Percentiles rank a stretch among this genome's conserved stretches.
Evolutionary conservation across 2,888 invertebrate species (phyloP).

Genomic region (Acanthacorydalis orientalis): DNA sequence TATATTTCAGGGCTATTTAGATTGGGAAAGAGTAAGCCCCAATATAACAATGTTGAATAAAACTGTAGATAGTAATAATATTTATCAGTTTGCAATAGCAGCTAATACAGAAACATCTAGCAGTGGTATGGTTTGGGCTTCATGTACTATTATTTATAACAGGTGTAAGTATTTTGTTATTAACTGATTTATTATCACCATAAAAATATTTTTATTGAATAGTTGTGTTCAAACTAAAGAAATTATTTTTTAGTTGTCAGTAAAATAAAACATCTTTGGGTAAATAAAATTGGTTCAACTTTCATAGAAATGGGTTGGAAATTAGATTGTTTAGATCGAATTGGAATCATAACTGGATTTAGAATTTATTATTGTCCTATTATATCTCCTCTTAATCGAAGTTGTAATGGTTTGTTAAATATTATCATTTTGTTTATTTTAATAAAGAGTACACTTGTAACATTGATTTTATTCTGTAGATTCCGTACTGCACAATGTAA

Average conservation of each 20-base stretch:
- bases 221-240: not conserved
- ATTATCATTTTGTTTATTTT: not conserved
- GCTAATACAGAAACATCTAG: conserved; percentile 51
- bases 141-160: conserved; percentile 44
- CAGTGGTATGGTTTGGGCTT: conserved; percentile 76
- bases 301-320: conserved; percentile 56
- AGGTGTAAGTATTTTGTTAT: conserved; percentile 15
- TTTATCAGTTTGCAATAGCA: conserved; percentile 66
- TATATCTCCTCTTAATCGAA: conserved; percentile 24
- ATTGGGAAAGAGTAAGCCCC: conserved; percentile 37
- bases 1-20: conserved; percentile 34
- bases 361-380: conserved; percentile 58
- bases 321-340: conserved; percentile 55
- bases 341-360: conserved; percentile 56
- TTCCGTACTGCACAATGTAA: conserved; percentile 21
- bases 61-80: conserved; percentile 37
- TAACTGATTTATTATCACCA: not conserved
- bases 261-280: conserved; percentile 39
- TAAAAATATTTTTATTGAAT: conserved; percentile 2
- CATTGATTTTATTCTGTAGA: conserved; percentile 9
- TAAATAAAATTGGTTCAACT: conserved; percentile 29
- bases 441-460: not conserved
- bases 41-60: conserved; percentile 35
- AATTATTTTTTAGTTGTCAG: conserved; percentile 22
- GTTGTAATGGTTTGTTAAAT: conserved; percentile 1